A percentile compares a stretch with the other conserved stretches of the same genome.
These are phyloP conservation scores for Porites australiensis DNA, from an alignment of 64 coral and sea anemone genomes.

Conservation along the genomic window DNA sequence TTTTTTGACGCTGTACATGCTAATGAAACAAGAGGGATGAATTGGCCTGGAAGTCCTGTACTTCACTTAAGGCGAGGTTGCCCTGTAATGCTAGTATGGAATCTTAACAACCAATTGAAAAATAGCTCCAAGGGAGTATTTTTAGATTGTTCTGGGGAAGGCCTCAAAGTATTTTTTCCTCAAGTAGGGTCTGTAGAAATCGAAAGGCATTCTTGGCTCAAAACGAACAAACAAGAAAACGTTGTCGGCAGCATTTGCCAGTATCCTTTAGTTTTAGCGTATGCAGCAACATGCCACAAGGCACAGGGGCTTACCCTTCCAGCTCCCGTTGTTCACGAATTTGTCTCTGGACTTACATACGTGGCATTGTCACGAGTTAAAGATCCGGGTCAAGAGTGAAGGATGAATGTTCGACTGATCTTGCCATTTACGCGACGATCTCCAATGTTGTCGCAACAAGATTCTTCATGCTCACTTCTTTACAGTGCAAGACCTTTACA, in stretches of 20 bases:
- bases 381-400: background rate
- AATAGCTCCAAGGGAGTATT: constrained; percentile 32
- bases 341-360: no score
- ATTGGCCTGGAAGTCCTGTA: no score
- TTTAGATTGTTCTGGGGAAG: background rate
- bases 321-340: constrained; percentile 15
- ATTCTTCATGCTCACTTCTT: background rate
- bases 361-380: no score
- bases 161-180: constrained; percentile 3
- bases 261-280: constrained; percentile 18
- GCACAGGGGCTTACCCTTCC: constrained; percentile 43
- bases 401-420: constrained; percentile 27
- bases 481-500: background rate
- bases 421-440: background rate
- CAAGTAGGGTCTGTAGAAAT: background rate
- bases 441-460: background rate
- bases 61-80: no score
- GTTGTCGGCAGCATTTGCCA: constrained; percentile 36
- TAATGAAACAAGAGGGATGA: background rate
- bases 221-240: constrained; percentile 18
- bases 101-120: no score
- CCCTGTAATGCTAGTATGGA: no score
- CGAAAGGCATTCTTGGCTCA: constrained; percentile 32
- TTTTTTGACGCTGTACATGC: background rate
- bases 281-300: constrained; percentile 66